These are phyloP conservation scores for Australoheros facetus DNA, from an alignment of 2,797 vertebrate genomes.

Conservation along the genomic window DNA sequence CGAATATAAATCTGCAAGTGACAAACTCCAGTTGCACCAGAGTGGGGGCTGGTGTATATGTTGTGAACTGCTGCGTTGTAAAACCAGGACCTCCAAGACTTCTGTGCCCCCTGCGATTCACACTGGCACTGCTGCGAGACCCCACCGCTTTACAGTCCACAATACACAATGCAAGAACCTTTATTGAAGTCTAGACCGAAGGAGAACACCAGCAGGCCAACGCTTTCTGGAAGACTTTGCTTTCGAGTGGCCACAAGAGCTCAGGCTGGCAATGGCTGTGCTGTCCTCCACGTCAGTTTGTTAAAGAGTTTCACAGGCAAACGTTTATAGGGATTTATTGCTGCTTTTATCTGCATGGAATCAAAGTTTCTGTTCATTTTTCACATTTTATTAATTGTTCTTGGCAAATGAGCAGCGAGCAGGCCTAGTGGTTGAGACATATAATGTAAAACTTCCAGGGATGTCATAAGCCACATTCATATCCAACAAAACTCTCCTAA, in stretches of 20 bases:
- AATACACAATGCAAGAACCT: constrained; percentile 3
- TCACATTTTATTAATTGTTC: constrained; percentile 54
- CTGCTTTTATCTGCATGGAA: neutral
- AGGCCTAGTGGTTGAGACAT: neutral
- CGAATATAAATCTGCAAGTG: constrained; percentile 78
- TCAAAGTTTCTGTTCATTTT: neutral
- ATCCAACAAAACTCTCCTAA: neutral
- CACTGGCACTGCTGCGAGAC: constrained; percentile 53
- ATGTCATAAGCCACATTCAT: neutral
- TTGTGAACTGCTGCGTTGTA: constrained; percentile 60
- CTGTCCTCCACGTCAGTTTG: neutral
- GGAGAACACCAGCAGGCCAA: constrained; percentile 51
- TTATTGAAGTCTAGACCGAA: constrained; percentile 22
- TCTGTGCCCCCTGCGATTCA: constrained; percentile 49
- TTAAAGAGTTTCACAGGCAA: constrained; percentile 12
- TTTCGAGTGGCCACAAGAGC: neutral
- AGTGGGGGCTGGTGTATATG: constrained; percentile 36
- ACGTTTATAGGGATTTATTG: constrained; percentile 19
- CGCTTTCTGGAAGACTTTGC: neutral
- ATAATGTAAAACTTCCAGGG: neutral
- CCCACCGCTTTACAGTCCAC: constrained; percentile 45
- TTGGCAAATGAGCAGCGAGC: neutral
- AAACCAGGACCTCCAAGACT: constrained; percentile 72
- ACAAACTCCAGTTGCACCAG: constrained; percentile 71
- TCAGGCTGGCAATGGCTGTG: neutral